Conservation (phyloP, 2,888 invertebrate species). For the Myathropa florea region DNA sequence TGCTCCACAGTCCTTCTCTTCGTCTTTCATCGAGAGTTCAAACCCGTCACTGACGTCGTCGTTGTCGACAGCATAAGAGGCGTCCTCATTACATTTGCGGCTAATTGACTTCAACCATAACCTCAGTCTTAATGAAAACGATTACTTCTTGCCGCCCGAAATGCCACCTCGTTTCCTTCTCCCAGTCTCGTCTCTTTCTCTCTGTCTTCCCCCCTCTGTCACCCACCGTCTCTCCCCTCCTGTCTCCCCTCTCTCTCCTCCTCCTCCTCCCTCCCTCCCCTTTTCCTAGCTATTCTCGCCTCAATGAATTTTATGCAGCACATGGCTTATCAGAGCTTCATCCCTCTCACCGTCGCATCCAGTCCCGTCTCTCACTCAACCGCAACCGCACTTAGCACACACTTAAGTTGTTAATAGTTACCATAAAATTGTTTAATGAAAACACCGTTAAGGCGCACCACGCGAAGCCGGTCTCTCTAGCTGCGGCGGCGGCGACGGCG, state of each 20-base stretch:
- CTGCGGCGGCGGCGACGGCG: neutral
- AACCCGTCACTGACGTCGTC: neutral
- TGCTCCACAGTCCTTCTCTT: neutral
- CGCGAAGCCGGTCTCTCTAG: neutral
- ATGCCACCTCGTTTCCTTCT: neutral
- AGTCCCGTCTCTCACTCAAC: neutral
- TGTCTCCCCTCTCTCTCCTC: neutral
- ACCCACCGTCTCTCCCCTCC: neutral
- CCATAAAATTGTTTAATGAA: slow-evolving; percentile 70
- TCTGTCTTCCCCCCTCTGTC: neutral
- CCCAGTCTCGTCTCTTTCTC: neutral
- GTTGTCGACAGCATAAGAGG: neutral
- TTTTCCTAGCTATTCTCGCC: neutral
- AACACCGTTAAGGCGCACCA: slow-evolving; percentile 44
- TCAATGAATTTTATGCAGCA: neutral
- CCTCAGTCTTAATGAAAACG: slow-evolving; percentile 63
- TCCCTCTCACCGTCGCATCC: neutral
- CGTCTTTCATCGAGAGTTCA: neutral
- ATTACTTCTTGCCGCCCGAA: slow-evolving; percentile 40
- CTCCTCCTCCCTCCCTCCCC: no score
- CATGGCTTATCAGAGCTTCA: neutral
- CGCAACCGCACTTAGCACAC: slow-evolving; percentile 61
- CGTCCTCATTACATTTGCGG: slow-evolving; percentile 57
- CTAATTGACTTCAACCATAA: slow-evolving; percentile 67
- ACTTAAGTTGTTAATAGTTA: slow-evolving; percentile 69